phyloP scores from a whole-genome alignment of 2,797 vertebrate genomes.

The Mormyrus hasselquistii region DNA sequence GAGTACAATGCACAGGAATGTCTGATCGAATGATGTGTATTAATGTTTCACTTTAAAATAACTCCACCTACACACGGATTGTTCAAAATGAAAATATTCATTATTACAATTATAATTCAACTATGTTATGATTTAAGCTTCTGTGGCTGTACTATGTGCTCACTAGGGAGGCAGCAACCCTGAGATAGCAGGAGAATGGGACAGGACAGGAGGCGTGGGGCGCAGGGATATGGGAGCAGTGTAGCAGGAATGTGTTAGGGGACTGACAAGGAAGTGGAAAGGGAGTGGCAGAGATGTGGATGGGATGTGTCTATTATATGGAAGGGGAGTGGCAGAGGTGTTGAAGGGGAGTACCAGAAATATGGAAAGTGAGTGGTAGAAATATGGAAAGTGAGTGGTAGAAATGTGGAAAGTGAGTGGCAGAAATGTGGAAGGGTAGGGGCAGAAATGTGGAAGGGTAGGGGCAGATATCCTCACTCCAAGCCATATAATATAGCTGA shows the following conservation, averaged over 20 bases:
- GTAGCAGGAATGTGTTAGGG: neutral
- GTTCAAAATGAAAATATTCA: neutral
- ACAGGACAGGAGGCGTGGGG: neutral
- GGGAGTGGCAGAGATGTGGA: neutral
- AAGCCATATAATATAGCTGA: neutral
- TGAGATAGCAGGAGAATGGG: neutral
- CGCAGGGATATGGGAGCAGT: neutral
- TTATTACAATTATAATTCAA: neutral
- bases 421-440: neutral
- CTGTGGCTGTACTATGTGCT: neutral
- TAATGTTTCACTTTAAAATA: neutral
- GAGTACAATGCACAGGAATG: neutral
- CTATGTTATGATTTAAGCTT: neutral
- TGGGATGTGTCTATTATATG: neutral
- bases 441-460: neutral
- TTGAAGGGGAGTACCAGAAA: too few relatives aligned
- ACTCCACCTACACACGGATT: neutral
- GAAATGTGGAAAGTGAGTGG: neutral
- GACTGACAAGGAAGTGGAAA: neutral
- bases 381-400: neutral
- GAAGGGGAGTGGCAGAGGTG: neutral
- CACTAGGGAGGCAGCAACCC: neutral
- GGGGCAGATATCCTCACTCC: neutral
- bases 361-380: neutral
- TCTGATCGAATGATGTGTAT: neutral